Evolutionary conservation across 1,140 invertebrate species (phyloP), one percentile per base, ranked within the genome.

Genomic region (Microvelia longipes): DNA sequence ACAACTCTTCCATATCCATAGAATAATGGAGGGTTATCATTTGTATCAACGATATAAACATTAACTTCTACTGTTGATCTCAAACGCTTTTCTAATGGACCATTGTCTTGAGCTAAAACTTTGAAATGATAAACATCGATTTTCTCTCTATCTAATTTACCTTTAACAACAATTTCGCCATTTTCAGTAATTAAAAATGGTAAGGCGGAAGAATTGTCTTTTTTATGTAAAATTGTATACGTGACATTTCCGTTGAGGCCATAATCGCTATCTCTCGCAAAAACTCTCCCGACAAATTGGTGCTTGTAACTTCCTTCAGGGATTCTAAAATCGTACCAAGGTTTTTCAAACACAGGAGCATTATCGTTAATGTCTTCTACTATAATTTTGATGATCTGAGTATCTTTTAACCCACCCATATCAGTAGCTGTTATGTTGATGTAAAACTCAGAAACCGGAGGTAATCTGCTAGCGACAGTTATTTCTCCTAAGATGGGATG

Each of bases 351-450:
- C 64, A 86, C 84, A 0, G 93, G 93, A 19, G 88, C 84, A 77
- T 94, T 91, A 76, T 95, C 89, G 76, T 96, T 96, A 0, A 93
- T 84, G 78, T 95, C 92, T 71, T 86, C 85, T 0, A 94, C 81
- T 29, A 83, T 80, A 61, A 87, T 80, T 68, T 87, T 84, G 0
- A 95, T 79, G 50, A 84, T 85, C 1, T 90, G 84, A 64, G 83
- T 81, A 68, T 91, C 87, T 66, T 82, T 84, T 0, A 93, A 78
- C 0, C 85, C 87, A 5, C 88, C 91, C 2, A 86, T 84, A 77
- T 96, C 93, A 2, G 81, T 82, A 0, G 90, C 92, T 0, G 87
- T 83, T 0, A 95, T 82, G 73, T 91, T 90, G 5, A 96, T 77
- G 67, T 85, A 82, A 73, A 94, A 90, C 75, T 91, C 87, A 0